Conservation (phyloP, 2,113 vertebrate genomes). For the Heptranchias perlo region DNA sequence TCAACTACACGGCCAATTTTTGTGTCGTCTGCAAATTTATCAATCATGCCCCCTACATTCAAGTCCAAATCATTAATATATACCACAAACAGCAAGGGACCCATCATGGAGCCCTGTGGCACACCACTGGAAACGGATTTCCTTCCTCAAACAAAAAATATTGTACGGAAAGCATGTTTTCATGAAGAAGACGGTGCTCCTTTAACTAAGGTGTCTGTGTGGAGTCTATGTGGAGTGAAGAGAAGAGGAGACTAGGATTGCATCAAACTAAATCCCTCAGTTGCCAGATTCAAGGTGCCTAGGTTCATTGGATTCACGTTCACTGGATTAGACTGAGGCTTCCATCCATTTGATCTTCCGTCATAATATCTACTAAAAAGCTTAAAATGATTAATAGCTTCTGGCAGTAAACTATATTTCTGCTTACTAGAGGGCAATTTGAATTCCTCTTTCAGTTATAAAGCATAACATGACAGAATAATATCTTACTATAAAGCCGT, state of each 20-base stretch:
- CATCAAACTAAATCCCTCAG: too few relatives aligned
- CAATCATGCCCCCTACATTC: too few relatives aligned
- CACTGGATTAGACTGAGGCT: background rate
- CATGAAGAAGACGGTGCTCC: background rate
- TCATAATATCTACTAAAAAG: constrained; percentile 7
- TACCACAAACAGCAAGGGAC: too few relatives aligned
- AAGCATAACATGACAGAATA: background rate
- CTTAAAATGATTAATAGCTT: constrained; percentile 19
- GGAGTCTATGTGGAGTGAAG: background rate
- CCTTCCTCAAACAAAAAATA: background rate
- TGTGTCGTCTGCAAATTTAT: too few relatives aligned
- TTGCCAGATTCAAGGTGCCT: background rate
- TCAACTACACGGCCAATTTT: too few relatives aligned
- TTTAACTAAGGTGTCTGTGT: background rate
- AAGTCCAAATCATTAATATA: too few relatives aligned
- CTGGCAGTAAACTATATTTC: constrained; percentile 18
- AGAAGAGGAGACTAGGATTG: background rate
- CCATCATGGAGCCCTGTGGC: background rate
- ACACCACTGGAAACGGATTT: background rate
- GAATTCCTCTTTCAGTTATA: background rate
- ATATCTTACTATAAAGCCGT: background rate
- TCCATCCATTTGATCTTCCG: constrained; percentile 24
- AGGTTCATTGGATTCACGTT: background rate
- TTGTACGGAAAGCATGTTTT: background rate
- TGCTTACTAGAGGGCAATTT: background rate